Conservation (phyloP, 2,797 vertebrate species). For the Delichon dasypus region DNA sequence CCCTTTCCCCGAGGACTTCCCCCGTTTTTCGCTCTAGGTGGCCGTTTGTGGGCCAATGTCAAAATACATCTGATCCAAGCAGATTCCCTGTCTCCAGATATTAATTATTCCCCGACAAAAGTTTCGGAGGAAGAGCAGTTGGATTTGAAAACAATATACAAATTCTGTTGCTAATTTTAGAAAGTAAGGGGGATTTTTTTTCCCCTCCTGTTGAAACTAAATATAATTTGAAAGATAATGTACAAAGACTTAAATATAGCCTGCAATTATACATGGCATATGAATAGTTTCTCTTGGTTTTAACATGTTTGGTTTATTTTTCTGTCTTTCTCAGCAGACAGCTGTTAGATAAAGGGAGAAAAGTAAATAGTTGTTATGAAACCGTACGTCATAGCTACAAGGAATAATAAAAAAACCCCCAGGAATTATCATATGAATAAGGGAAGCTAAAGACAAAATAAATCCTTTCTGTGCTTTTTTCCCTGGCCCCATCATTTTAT, state of each 20-base stretch:
- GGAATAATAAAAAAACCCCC: not conserved
- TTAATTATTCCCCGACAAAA: constrained; percentile 33
- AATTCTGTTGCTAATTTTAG: constrained; percentile 55
- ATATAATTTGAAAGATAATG: constrained; percentile 64
- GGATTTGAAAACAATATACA: constrained; percentile 50
- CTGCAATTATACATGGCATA: constrained; percentile 5
- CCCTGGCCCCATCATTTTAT: not conserved
- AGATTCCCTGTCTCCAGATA: constrained; percentile 29
- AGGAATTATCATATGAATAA: not conserved
- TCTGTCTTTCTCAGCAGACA: constrained; percentile 36
- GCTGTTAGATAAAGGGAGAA: constrained; percentile 59
- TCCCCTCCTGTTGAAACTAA: constrained; percentile 42
- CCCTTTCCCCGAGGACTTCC: constrained; percentile 36
- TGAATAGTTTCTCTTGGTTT: constrained; percentile 44
- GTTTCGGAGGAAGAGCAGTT: constrained; percentile 26
- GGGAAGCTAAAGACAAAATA: not conserved
- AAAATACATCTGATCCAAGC: constrained; percentile 22
- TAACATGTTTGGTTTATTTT: constrained; percentile 47
- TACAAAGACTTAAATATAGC: constrained; percentile 51
- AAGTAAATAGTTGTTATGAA: constrained; percentile 63
- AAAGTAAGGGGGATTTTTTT: constrained; percentile 29
- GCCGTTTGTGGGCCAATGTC: constrained; percentile 16
- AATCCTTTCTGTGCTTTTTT: not conserved
- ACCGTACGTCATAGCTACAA: not conserved
- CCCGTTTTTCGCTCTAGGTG: not conserved